Evolutionary conservation across 2,888 invertebrate genomes (phyloP), one percentile per base, ranked within the genome.

Genomic region (Caenorhabditis auriculariae): DNA sequence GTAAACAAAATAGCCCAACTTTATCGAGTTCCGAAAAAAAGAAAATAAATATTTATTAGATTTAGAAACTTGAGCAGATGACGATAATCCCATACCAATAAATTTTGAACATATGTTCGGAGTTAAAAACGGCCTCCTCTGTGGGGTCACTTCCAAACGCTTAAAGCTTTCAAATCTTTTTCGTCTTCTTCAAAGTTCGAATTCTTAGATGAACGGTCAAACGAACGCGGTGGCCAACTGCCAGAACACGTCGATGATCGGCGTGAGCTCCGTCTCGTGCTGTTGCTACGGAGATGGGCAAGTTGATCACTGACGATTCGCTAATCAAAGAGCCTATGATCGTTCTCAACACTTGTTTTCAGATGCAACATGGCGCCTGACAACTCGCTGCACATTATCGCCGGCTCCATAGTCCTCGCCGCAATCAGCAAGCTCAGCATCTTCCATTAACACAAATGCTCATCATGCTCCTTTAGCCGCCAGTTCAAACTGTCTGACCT

Each of bases 221-320:
- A n/a, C 26, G 24, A 63, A 63, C 48, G 27, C 59, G 4, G 59
- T 44, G 6, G 63, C 59, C 47, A 55, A 59, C 53, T 63, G 63
- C 43, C 45, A 42, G 29, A 63, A 63, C 47, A 44, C 53, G 0
- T 47, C 63, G 4, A 12, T 44, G 24, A 37, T 63, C 38, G 55
- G 55, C 9, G 29, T 49, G 23, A 42, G 6, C 28, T 29, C 19
- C 21, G 35, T 44, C 17, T 55, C 59, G 19, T 63, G 63, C 49
- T 63, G 63, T 43, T 63, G 63, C 59, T 63, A 63, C 46, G 63
- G 63, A 44, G 63, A 63, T 48, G 63, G 53, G 58, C 55, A 52
- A 32, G 35, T 21, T 9, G n/a, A n/a, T n/a, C n/a, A n/a, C n/a
- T n/a, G n/a, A n/a, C n/a, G n/a, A n/a, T n/a, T n/a, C n/a, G n/a